Evolutionary conservation across 2,797 vertebrate genomes (phyloP), one percentile per base, ranked within the genome.

Genomic region (Hirundo rustica): DNA sequence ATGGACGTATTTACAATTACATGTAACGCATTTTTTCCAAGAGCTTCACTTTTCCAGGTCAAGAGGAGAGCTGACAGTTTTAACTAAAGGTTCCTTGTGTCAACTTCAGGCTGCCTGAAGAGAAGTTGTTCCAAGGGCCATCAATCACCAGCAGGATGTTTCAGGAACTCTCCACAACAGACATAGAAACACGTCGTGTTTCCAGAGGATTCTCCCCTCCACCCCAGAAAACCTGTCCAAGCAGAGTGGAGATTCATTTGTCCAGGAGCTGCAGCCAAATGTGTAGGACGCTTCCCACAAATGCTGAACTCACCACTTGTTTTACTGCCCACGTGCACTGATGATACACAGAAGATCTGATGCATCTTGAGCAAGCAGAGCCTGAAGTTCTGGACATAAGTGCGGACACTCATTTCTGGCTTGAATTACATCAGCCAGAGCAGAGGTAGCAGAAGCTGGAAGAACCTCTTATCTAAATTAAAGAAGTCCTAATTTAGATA

Each of bases 111-210:
- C 14, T 72, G n/a, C 30, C 40, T 34, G 51, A 85, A 71, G 71
- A 77, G 53, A 16, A 60, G 23, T 21, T 29, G 5, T 16, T 76
- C 62, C 65, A 61, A 67, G 60, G 38, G 45, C 13, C 11, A 75
- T 29, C 13, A 12, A 55, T 17, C 22, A 78, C 44, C 30, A 23
- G 25, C 1, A 36, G 22, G 22, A 60, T 3, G 1, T 45, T 85
- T 70, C 58, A 75, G 30, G 42, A 89, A 48, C 16, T 29, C 22
- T 32, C 29, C 38, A 17, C 14, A 13, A 42, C 20, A 75, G 18
- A 23, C 54, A 88, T 0, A 5, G 42, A 25, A 32, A 50, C 4
- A 29, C 3, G n/a, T 16, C 10, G 1, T 3, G 11, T 23, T 91
- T 57, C 71, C 60, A 73, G 55, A 54, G 27, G 22, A 10, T 14